Evolutionary conservation across 2,797 vertebrate species (phyloP).

Genomic region (Pseudopleuronectes americanus): DNA sequence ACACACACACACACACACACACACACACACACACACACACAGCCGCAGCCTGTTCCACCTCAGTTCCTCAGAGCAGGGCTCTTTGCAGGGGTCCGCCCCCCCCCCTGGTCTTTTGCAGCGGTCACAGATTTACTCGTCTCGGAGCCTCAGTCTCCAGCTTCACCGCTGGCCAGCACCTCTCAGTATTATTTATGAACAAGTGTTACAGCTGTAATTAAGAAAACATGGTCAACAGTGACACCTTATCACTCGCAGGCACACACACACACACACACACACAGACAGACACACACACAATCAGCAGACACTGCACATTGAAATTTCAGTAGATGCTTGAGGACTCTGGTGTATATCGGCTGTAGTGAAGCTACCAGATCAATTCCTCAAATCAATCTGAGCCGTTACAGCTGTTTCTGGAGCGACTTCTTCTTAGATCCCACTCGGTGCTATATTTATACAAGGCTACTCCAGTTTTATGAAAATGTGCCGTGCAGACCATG

Average conservation of each 20-base stretch:
- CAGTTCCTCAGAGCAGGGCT: conserved; percentile 69
- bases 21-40: conserved; percentile 45
- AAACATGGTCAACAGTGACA: conserved; percentile 39
- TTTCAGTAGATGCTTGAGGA: conserved; percentile 30
- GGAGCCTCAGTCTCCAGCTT: conserved; percentile 45
- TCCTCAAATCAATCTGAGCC: conserved; percentile 77
- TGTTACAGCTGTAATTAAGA: conserved; percentile 54
- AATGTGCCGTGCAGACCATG: conserved; percentile 64
- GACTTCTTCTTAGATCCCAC: conserved; percentile 60
- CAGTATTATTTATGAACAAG: conserved; percentile 73
- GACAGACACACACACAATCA: conserved; percentile 19
- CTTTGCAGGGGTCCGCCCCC: conserved; percentile 29
- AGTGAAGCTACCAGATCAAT: conserved; percentile 47
- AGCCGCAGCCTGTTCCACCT: conserved; percentile 71
- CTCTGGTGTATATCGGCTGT: conserved; percentile 30
- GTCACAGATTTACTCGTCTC: conserved; percentile 50
- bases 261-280: conserved; percentile 16
- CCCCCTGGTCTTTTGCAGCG: conserved; percentile 39
- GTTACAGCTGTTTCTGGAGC: conserved; percentile 69
- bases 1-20: conserved; percentile 41
- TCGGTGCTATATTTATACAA: conserved; percentile 84
- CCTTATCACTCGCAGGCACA: conserved; percentile 21
- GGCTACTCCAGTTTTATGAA: conserved; percentile 75
- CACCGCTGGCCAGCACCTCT: conserved; percentile 63
- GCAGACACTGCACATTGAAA: conserved; percentile 41